phyloP scores from a whole-genome alignment of 2,113 vertebrate species.

The Siniperca chuatsi region DNA sequence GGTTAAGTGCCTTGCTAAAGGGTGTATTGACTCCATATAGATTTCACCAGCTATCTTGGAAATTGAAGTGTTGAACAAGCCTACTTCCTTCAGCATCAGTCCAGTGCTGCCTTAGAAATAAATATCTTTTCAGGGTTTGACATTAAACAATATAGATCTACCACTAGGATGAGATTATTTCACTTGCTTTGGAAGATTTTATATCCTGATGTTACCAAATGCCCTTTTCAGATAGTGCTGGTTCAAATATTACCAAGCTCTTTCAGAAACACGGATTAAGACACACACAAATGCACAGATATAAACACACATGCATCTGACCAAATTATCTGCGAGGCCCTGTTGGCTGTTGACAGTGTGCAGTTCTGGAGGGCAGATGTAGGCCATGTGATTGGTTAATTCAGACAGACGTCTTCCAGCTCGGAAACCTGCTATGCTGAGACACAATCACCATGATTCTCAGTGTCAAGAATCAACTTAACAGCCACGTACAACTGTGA shows the following conservation, averaged over 20 bases:
- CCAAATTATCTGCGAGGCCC: background rate
- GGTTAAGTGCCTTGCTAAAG: background rate
- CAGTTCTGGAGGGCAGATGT: constrained; percentile 8
- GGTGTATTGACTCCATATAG: background rate
- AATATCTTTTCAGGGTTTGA: background rate
- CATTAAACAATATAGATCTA: constrained; percentile 11
- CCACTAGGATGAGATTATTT: constrained; percentile 4
- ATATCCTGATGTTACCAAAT: constrained; percentile 4
- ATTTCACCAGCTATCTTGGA: background rate
- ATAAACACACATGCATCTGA: background rate
- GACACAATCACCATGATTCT: background rate
- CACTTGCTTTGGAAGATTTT: constrained; percentile 1
- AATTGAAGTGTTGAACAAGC: background rate
- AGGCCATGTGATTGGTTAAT: constrained; percentile 1
- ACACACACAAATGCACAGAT: background rate
- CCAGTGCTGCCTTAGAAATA: background rate
- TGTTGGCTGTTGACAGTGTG: constrained; percentile 10
- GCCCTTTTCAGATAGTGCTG: background rate
- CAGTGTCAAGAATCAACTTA: background rate
- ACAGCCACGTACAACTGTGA: background rate
- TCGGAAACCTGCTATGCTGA: background rate
- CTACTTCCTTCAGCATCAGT: background rate
- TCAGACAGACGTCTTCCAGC: background rate
- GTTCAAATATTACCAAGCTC: background rate
- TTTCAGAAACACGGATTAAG: background rate